Evolutionary conservation across 2,797 vertebrate genomes (phyloP), one percentile per base, ranked within the genome.

Genomic region (Anolis apletophallus): DNA sequence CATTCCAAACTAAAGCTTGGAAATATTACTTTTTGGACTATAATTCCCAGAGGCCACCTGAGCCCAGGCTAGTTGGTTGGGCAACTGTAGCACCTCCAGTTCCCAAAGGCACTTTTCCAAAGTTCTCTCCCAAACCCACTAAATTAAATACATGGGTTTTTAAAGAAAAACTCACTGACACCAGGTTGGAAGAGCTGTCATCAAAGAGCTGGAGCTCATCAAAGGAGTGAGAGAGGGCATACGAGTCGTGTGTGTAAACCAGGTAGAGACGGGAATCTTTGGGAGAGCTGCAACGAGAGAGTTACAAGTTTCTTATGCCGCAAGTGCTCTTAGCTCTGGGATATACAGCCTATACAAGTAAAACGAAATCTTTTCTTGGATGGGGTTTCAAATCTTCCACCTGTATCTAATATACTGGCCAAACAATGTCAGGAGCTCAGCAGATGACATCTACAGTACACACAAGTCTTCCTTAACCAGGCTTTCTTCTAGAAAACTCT

Each of bases 151-250:
- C 61, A 29, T 64, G 23, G 23, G 46, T 46, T 13, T n/a, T 36
- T 10, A 3, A 26, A 26, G 5, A 14, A 23, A 21, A 54, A 90
- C 96, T 96, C 95, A 98, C 98, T 80, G 97, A 97, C 88, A 98
- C 97, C 7, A 98, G 96, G 84, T 98, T 98, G 0, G 97, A 95
- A 76, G 97, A 95, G 83, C 96, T 96, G 16, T 98, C 98, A 1
- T 99, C 98, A 0, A 98, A 96, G n/a, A 98, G 95, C 83, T 98
- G 97, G 83, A 98, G 96, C 79, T 97, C 97, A 61, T 98, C 97
- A 6, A 98, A 97, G 34, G 97, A 97, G 91, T 96, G 97, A 10
- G 97, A 97, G 19, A 97, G 96, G 0, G 97, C 97, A 0, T 96
- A 96, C 0, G 98, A 97, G 92, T 98, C 97, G 0, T 97, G 97